Conservation (phyloP, 2,113 vertebrate genomes). For the Larimichthys crocea region DNA sequence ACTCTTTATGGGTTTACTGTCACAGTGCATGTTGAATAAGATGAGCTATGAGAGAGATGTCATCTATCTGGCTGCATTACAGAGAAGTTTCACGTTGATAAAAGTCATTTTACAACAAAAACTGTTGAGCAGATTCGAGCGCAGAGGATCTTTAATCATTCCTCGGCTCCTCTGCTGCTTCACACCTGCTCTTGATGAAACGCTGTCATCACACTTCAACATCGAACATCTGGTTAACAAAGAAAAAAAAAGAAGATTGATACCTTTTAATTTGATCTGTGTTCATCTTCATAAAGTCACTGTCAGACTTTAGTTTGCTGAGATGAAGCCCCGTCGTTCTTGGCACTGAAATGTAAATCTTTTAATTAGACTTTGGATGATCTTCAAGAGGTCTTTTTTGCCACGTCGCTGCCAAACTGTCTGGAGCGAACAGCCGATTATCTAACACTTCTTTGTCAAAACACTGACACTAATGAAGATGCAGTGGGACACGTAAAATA, state of each 20-base stretch:
- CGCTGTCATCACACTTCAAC: background rate
- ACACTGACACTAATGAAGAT: constrained; percentile 13
- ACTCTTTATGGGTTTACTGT: background rate
- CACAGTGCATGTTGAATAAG: background rate
- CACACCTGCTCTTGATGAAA: constrained; percentile 1
- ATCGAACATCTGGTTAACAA: background rate
- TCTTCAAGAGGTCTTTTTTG: constrained; percentile 31
- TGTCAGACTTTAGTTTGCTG: background rate
- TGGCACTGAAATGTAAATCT: constrained; percentile 12
- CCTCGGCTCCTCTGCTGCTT: background rate
- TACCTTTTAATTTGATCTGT: background rate
- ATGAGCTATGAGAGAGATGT: background rate
- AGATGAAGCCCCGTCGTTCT: background rate
- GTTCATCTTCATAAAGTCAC: background rate
- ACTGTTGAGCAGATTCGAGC: background rate
- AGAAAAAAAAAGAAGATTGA: background rate
- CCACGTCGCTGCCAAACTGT: constrained; percentile 3
- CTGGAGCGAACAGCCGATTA: background rate
- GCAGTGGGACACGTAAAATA: background rate
- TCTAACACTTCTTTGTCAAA: background rate
- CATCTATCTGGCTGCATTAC: background rate
- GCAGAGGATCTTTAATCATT: background rate
- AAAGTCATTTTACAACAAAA: constrained; percentile 11
- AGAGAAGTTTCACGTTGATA: constrained; percentile 45
- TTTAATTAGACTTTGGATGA: constrained; percentile 29